Base-by-base conservation (phyloP, 2,888 invertebrate genomes). In the Caenorhabditis afra region DNA sequence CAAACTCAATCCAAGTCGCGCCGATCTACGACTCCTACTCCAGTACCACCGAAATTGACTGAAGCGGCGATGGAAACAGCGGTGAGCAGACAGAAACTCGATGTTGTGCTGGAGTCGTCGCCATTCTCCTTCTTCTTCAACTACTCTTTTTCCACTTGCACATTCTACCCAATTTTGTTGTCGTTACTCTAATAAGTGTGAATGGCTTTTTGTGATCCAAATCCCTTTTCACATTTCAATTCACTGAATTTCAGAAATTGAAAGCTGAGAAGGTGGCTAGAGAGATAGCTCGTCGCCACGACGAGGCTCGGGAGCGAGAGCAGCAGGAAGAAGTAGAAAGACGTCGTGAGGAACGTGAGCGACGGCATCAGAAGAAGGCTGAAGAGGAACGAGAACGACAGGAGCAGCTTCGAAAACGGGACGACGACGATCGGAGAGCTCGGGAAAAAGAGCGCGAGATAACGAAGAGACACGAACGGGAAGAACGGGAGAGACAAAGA, bases 351-450 rank as follows among this genome's bases (percentile, higher is more conserved):
- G 74, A 74, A 11, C 50, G 58, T 1, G 77, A 77, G 39, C 20
- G 67, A 41, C 23, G 55, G 5, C 49, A 47, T 39, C 41, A 41
- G 41, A 41, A 41, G 14, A 41, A 29, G 29, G 29, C 22, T 1
- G 71, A 66, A n/a, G 59, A 58, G n/a, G 68, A 65, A 16, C 47
- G 55, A 7, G 39, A 14, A 23, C 61, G 66, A 20, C 22, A 29
- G 23, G 16, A 45, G 65, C 49, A 29, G 3, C 3, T 7, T 29
- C 12, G 18, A 14, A 45, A 65, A 37, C 11, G 59, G 12, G 73
- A 73, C n/a, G 75, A 77, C 11, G 77, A 77, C n/a, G 71, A 71
- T 18, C 39, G 71, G 37, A 49, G 78, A 66, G 55, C 53, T 41
- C 45, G 70, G 11, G 66, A 78, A 45, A 41, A 66, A 45, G 78